Conservation (phyloP, 2,888 invertebrate genomes). For the Silvanus unidentatus region DNA sequence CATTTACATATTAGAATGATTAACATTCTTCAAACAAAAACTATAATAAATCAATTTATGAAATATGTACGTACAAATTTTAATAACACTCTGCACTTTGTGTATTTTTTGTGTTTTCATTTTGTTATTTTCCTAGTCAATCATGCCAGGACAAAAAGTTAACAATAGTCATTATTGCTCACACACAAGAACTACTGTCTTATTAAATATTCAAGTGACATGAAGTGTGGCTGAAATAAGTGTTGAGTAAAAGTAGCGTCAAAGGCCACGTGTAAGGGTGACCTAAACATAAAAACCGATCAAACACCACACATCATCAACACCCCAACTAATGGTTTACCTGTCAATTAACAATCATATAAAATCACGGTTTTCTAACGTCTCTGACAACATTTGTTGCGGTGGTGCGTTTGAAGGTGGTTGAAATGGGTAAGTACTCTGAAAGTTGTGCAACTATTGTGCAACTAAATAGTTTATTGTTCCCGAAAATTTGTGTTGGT, state of each 20-base stretch:
- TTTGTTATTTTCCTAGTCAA: no score
- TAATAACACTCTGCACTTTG: no score
- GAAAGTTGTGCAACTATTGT: not conserved
- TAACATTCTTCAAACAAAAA: no score
- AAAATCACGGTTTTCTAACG: constrained; percentile 1
- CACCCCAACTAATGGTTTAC: constrained; percentile 24
- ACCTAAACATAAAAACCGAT: constrained; percentile 12
- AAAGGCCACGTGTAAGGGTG: constrained; percentile 29
- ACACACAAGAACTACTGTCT: constrained; percentile 8
- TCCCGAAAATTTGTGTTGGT: constrained; percentile 5
- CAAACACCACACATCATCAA: not conserved
- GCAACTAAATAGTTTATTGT: not conserved
- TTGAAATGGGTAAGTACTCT: constrained; percentile 19
- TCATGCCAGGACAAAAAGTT: constrained; percentile 3
- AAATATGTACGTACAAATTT: no score
- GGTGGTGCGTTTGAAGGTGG: constrained; percentile 1
- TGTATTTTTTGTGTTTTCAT: no score
- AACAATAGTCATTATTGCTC: constrained; percentile 22
- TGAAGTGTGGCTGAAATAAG: constrained; percentile 22
- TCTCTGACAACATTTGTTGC: constrained; percentile 1
- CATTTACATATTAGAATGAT: no score
- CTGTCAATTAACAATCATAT: constrained; percentile 31
- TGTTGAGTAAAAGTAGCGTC: constrained; percentile 27
- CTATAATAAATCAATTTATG: no score
- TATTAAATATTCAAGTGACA: constrained; percentile 36